phyloP scores from a whole-genome alignment of 2,888 invertebrate genomes.

The Oscheius onirici region DNA sequence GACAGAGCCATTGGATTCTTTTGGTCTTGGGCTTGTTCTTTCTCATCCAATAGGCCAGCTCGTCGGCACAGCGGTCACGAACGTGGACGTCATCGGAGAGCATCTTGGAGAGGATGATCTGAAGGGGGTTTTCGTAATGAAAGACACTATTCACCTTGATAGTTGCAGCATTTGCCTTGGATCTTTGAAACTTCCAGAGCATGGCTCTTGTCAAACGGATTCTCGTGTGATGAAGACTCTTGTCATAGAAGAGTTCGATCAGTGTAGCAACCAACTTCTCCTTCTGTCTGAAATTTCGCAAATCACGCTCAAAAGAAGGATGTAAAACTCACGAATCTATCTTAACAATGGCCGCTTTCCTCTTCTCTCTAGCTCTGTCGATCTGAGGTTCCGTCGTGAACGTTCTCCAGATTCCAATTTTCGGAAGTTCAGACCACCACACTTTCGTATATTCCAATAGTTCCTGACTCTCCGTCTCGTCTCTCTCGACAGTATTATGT shows the following conservation, averaged over 20 bases:
- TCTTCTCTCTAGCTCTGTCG: constrained; percentile 20
- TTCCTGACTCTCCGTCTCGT: background rate
- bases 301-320: background rate
- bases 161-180: constrained; percentile 34
- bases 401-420: constrained; percentile 20
- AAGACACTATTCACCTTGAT: constrained; percentile 29
- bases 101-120: constrained; percentile 39
- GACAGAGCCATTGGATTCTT: constrained; percentile 36
- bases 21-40: constrained; percentile 50
- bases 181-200: constrained; percentile 35
- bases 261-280: constrained; percentile 23
- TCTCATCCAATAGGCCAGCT: constrained; percentile 43
- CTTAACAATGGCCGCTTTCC: background rate
- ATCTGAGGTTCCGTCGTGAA: constrained; percentile 19
- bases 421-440: constrained; percentile 17
- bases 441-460: constrained; percentile 8
- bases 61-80: constrained; percentile 39
- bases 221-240: constrained; percentile 36
- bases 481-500: constrained; percentile 8
- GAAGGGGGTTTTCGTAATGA: background rate
- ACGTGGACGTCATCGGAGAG: constrained; percentile 38
- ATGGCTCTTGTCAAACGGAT: constrained; percentile 39
- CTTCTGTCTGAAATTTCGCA: constrained; percentile 7
- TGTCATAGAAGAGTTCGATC: constrained; percentile 25
- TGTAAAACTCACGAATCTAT: background rate